A percentile compares a stretch with the other conserved stretches of the same genome.
Conservation (phyloP, 2,888 invertebrate species). For the Margaritifera margaritifera region DNA sequence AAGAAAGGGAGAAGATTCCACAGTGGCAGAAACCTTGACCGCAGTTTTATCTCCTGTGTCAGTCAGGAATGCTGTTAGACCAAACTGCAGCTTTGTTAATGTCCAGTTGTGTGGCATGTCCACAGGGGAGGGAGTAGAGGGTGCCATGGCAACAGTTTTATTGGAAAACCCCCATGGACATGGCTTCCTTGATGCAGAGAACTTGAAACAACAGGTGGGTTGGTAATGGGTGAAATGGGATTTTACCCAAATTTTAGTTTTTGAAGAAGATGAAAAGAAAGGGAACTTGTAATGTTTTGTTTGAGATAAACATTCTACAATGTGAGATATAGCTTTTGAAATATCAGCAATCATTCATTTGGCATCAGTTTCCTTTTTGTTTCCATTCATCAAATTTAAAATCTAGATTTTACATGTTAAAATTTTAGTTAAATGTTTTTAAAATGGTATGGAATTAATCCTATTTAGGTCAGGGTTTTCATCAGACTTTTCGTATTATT, state of each 20-base stretch:
- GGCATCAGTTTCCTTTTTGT: too few species aligned
- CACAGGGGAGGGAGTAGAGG: conserved; percentile 79
- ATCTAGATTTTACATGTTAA: too few species aligned
- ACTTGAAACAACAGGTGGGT: conserved; percentile 39
- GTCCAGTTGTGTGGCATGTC: conserved; percentile 80
- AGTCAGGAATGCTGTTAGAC: conserved; percentile 46
- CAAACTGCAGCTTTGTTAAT: conserved; percentile 79
- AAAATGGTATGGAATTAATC: too few species aligned
- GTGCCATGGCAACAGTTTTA: conserved; percentile 81
- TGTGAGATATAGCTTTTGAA: background rate
- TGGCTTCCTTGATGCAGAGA: conserved; percentile 30
- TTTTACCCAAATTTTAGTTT: conserved; percentile 40
- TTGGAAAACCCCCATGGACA: conserved; percentile 78
- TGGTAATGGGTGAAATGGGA: conserved; percentile 10
- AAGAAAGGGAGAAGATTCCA: conserved; percentile 63
- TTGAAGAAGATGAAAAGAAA: conserved; percentile 28
- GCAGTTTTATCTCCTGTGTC: conserved; percentile 48
- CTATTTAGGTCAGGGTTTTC: too few species aligned
- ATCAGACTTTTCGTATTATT: too few species aligned
- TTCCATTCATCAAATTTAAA: too few species aligned
- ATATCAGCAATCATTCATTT: too few species aligned
- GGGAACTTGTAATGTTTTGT: too few species aligned
- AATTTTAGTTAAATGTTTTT: too few species aligned
- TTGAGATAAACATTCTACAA: too few species aligned
- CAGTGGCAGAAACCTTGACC: conserved; percentile 1